Conservation (phyloP, 2,888 invertebrate species). For the Adelphocoris suturalis region DNA sequence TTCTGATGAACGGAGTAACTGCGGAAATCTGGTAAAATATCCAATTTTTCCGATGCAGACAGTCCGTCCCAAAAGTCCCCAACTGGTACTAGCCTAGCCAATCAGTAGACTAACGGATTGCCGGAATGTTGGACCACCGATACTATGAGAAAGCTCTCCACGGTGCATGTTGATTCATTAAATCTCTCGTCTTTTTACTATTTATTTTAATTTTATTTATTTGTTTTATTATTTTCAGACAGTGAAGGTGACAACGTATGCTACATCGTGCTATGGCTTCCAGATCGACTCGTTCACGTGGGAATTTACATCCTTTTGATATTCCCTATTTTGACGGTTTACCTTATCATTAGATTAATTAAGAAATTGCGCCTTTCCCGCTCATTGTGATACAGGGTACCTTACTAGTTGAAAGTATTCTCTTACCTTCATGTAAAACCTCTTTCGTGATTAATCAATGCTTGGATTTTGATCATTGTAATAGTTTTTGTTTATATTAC, state of each 20-base stretch:
- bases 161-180: no score
- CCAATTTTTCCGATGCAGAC: no score
- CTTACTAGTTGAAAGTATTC: not conserved
- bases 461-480: not conserved
- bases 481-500: not conserved
- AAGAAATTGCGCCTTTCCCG: conserved; percentile 39
- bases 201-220: no score
- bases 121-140: no score
- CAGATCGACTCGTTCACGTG: conserved; percentile 85
- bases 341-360: not conserved
- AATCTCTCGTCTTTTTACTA: no score
- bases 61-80: no score
- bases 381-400: conserved; percentile 51
- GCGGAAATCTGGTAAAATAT: no score
- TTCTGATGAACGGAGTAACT: no score
- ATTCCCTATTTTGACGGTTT: conserved; percentile 14
- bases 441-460: not conserved
- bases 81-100: no score
- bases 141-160: no score
- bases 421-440: conserved; percentile 6
- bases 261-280: conserved; percentile 90
- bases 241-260: conserved; percentile 81
- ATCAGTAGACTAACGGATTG: no score
- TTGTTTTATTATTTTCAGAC: conserved; percentile 81
- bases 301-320: conserved; percentile 80